Conservation (phyloP, 2,888 invertebrate genomes). For the Drosophila nigricruria region DNA sequence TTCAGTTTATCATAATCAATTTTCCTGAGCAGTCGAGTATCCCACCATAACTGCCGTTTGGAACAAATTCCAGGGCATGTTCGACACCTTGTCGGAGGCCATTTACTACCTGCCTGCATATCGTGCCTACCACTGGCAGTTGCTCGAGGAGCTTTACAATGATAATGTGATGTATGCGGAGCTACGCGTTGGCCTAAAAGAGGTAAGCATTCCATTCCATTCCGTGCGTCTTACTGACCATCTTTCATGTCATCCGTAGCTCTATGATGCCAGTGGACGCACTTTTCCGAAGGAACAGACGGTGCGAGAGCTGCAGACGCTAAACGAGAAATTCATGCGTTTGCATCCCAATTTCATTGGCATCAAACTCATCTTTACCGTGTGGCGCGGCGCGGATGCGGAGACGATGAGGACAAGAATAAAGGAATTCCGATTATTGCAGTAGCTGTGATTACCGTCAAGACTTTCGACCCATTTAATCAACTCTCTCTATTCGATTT, state of each 20-base stretch:
- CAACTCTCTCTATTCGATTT: conserved; percentile 12
- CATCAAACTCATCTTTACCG: conserved; percentile 87
- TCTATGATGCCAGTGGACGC: conserved; percentile 87
- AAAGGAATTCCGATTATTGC: conserved; percentile 66
- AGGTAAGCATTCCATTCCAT: conserved; percentile 66
- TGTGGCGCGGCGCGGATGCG: conserved; percentile 59
- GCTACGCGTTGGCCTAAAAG: conserved; percentile 84
- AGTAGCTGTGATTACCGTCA: conserved; percentile 63
- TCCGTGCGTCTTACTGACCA: too few species aligned
- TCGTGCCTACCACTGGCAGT: conserved; percentile 86
- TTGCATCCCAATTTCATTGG: conserved; percentile 88
- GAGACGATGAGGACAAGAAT: conserved; percentile 55
- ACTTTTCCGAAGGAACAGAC: conserved; percentile 85
- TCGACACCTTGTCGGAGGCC: conserved; percentile 85
- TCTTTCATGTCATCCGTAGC: conserved; percentile 50
- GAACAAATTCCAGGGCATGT: conserved; percentile 86
- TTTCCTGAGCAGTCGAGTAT: conserved; percentile 77
- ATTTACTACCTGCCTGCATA: conserved; percentile 87
- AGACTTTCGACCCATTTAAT: not conserved
- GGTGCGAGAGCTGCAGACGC: conserved; percentile 82
- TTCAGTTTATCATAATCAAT: not conserved
- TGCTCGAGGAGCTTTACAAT: conserved; percentile 87
- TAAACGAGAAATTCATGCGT: conserved; percentile 86
- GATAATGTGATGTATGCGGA: conserved; percentile 89
- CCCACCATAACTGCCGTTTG: conserved; percentile 84